Percentiles rank a stretch among this genome's conserved stretches.
Evolutionary conservation across 2,888 invertebrate genomes (phyloP).

Genomic region (Pachydiplax longipennis): DNA sequence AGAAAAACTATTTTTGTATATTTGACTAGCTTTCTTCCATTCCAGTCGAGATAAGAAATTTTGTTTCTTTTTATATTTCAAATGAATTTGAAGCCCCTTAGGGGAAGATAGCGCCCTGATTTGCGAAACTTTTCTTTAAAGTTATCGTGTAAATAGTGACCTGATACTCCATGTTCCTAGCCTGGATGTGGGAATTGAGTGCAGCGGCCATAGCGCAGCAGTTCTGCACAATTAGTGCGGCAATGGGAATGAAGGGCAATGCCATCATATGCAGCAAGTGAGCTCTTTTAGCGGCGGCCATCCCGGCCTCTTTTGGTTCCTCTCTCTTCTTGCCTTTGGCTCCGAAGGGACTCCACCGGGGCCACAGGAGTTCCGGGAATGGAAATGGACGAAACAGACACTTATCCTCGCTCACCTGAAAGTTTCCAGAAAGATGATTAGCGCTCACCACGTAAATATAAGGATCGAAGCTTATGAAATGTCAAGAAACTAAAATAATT

Average conservation of each 20-base stretch:
- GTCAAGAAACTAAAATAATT: no score
- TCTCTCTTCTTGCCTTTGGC: not conserved
- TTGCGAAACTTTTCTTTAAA: no score
- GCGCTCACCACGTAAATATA: no score
- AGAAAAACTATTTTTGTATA: no score
- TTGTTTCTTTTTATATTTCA: no score
- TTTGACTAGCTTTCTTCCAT: no score
- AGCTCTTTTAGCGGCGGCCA: constrained; percentile 59
- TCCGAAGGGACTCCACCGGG: not conserved
- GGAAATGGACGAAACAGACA: not conserved
- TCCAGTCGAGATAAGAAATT: no score
- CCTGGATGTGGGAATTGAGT: constrained; percentile 61
- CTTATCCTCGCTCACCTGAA: not conserved
- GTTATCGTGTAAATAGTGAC: constrained; percentile 54
- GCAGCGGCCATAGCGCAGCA: constrained; percentile 64
- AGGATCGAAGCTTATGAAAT: no score
- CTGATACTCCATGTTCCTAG: constrained; percentile 62
- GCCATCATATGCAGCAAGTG: constrained; percentile 65
- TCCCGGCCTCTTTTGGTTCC: constrained; percentile 50
- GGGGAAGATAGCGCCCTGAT: no score
- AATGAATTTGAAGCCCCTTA: no score
- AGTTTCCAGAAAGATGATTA: no score
- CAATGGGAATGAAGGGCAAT: constrained; percentile 66
- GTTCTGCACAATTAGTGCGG: constrained; percentile 65
- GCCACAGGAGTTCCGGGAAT: not conserved